phyloP scores from a whole-genome alignment of 2,797 vertebrate genomes.

The Microchirus variegatus region DNA sequence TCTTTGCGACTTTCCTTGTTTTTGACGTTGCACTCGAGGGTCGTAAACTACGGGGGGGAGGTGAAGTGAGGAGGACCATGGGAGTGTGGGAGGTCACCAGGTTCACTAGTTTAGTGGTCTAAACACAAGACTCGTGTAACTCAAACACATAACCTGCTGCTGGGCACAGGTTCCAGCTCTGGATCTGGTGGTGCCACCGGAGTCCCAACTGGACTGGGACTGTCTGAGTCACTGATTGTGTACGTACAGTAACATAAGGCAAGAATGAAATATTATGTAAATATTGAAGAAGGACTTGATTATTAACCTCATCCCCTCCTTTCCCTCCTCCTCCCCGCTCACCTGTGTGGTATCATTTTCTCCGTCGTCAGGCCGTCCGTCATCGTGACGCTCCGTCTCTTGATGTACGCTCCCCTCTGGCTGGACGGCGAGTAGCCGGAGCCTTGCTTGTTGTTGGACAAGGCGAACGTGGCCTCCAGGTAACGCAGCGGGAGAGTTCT shows the following conservation, averaged over 20 bases:
- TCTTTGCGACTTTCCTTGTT: no score
- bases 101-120: conserved; percentile 44
- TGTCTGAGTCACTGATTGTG: conserved; percentile 76
- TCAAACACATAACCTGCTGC: conserved; percentile 76
- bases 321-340: conserved; percentile 22
- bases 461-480: conserved; percentile 95
- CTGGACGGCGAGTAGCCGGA: conserved; percentile 84
- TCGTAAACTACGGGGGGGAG: conserved; percentile 13
- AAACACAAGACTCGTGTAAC: conserved; percentile 51
- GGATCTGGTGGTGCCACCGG: conserved; percentile 67
- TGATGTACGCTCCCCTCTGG: conserved; percentile 93
- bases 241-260: conserved; percentile 52
- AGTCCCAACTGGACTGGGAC: conserved; percentile 74
- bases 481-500: conserved; percentile 95
- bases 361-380: conserved; percentile 92
- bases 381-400: conserved; percentile 96
- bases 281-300: conserved; percentile 4
- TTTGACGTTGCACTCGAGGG: no score
- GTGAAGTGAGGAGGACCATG: conserved; percentile 29
- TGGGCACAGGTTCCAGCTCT: conserved; percentile 71
- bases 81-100: conserved; percentile 24
- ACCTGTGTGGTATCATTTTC: conserved; percentile 95
- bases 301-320: neutral
- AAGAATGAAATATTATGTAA: conserved; percentile 37
- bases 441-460: conserved; percentile 85